These are phyloP conservation scores for Tineola bisselliella DNA, from an alignment of 2,888 invertebrate species.

Conservation along the genomic window DNA sequence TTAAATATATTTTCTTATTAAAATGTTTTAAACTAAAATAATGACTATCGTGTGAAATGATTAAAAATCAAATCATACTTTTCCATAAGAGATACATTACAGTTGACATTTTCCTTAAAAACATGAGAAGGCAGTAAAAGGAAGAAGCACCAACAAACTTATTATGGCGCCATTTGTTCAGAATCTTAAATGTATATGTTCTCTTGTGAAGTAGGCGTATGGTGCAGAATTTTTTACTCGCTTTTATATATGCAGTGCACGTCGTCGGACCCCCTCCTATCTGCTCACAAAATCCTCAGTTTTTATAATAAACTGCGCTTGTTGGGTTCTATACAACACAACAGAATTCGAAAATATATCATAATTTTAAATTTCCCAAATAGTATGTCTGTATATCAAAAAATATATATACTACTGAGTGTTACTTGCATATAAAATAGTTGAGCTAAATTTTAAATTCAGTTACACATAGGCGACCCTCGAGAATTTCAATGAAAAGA, in stretches of 20 bases:
- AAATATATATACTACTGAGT: too few relatives aligned
- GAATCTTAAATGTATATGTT: constrained; percentile 20
- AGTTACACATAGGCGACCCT: constrained; percentile 6
- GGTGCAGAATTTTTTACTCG: constrained; percentile 38
- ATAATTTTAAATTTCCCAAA: not conserved
- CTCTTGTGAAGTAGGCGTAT: constrained; percentile 26
- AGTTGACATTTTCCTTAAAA: constrained; percentile 15
- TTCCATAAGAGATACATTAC: not conserved
- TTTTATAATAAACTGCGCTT: constrained; percentile 31
- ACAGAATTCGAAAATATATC: not conserved
- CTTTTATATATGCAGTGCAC: constrained; percentile 46
- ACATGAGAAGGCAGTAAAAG: constrained; percentile 1
- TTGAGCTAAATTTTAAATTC: constrained; percentile 8
- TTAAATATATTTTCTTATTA: not conserved
- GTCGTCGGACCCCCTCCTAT: constrained; percentile 28
- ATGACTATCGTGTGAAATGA: not conserved
- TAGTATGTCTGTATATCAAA: too few relatives aligned
- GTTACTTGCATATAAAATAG: not conserved
- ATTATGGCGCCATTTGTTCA: constrained; percentile 19
- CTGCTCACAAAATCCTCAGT: constrained; percentile 18
- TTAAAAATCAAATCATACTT: not conserved
- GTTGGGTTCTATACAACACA: constrained; percentile 43
- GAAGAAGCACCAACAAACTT: constrained; percentile 18
- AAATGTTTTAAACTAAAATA: not conserved
- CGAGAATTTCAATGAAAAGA: constrained; percentile 14